phyloP scores from a whole-genome alignment of 2,888 invertebrate species.

The Notodromas monacha region DNA sequence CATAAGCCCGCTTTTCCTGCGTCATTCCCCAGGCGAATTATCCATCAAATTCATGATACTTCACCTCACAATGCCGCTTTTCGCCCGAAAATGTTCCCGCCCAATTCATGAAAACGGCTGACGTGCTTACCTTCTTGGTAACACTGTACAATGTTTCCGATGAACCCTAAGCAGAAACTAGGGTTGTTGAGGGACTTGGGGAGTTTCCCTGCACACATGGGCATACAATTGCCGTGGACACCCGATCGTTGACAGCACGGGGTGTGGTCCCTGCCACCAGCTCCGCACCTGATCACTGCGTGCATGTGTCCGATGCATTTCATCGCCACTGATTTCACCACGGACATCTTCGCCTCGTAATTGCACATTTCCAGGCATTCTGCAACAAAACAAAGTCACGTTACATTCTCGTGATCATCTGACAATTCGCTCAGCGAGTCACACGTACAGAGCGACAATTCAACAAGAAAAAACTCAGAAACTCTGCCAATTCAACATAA shows the following conservation, averaged over 20 bases:
- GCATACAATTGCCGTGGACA: slow-evolving; percentile 30
- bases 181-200: background rate
- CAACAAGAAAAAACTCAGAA: too few relatives aligned
- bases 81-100: too few relatives aligned
- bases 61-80: too few relatives aligned
- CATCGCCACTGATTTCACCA: slow-evolving; percentile 33
- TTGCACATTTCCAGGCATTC: slow-evolving; percentile 32
- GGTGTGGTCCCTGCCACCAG: slow-evolving; percentile 35
- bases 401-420: background rate
- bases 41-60: too few relatives aligned
- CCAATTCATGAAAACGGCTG: too few relatives aligned
- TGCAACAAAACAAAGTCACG: background rate
- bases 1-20: too few relatives aligned
- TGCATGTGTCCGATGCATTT: slow-evolving; percentile 42
- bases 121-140: slow-evolving; percentile 39
- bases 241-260: slow-evolving; percentile 37
- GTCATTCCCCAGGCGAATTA: too few relatives aligned
- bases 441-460: too few relatives aligned
- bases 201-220: slow-evolving; percentile 34
- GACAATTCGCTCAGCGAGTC: background rate
- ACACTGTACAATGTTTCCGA: slow-evolving; percentile 51
- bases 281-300: slow-evolving; percentile 28
- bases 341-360: slow-evolving; percentile 47
- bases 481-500: too few relatives aligned
- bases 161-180: slow-evolving; percentile 31